These are phyloP conservation scores for Strix aluco DNA, from an alignment of 2,113 vertebrate species.

Conservation along the genomic window DNA sequence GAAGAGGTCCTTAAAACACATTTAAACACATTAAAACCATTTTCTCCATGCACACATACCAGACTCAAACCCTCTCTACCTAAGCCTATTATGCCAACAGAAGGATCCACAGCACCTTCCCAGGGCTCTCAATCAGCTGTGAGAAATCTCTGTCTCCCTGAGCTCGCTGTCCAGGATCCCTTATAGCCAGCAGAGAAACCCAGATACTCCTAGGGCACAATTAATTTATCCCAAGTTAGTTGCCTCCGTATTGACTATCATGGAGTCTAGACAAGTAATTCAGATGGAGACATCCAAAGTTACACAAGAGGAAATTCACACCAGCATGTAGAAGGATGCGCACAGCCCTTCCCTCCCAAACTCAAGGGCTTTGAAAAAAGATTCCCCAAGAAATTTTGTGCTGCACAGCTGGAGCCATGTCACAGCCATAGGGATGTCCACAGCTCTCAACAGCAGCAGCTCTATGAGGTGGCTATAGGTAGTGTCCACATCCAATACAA, in stretches of 20 bases:
- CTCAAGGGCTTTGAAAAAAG: not conserved
- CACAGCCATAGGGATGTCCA: not conserved
- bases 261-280: not conserved
- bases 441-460: not conserved
- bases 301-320: not conserved
- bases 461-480: not conserved
- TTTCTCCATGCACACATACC: not conserved
- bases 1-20: not conserved
- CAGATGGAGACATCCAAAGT: not conserved
- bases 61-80: not conserved
- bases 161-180: not conserved
- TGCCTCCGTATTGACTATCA: not conserved
- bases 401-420: not conserved
- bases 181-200: not conserved
- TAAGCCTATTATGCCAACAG: not conserved
- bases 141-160: not conserved
- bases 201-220: not conserved
- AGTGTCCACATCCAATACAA: too few relatives aligned
- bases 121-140: not conserved
- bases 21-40: not conserved
- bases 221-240: not conserved
- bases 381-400: not conserved
- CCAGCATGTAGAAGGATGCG: not conserved
- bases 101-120: not conserved
- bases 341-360: not conserved